Evolutionary conservation across 2,113 vertebrate genomes (phyloP), one percentile per base, ranked within the genome.

Genomic region (Coptodon bakossiorum): DNA sequence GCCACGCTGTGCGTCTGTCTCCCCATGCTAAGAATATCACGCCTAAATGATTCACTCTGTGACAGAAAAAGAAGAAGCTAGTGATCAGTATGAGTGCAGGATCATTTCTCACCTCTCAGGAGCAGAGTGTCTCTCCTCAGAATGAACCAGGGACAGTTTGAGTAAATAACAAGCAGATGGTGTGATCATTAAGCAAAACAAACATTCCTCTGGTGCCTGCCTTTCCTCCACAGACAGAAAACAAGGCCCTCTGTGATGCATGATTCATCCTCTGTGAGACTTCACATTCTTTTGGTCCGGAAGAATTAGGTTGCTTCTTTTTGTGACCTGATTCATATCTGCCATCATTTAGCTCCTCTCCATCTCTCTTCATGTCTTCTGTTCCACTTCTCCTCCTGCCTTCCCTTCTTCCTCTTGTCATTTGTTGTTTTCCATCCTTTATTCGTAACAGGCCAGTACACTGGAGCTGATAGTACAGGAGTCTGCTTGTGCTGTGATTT

Each of bases 161-260:
- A 89, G 91, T 94, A 90, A 92, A 92, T 85, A 88, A 48, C 0
- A 81, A 93, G 85, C 93, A 94, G 92, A 94, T 93, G 92, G 95
- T 85, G 81, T 59, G 76, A 90, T 94, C 88, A 29, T 94, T 85
- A 88, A 88, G 88, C 57, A 89, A 93, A 93, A 92, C 91, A 93
- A 94, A 93, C 92, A 82, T 81, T 90, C 22, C 57, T 91, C 80
- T 92, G 83, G 63, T 66, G 73, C 68, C 85, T 7, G 79, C 59
- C 59, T 84, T 84, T 84, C 54, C 71, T 88, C 76, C 10, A 22
- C 85, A 90, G 90, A 87, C 11, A 9, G 71, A 40, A 84, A 88
- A 90, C 63, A 24, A 22, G 80, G 57, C 45, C 84, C 76, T 83
- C 56, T 88, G 57, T 85, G 87, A 81, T 17, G 80, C 45, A 81